Percentiles rank a stretch among this genome's conserved stretches.
These are phyloP conservation scores for Pandion haliaetus DNA, from an alignment of 2,113 vertebrate genomes.

Conservation along the genomic window DNA sequence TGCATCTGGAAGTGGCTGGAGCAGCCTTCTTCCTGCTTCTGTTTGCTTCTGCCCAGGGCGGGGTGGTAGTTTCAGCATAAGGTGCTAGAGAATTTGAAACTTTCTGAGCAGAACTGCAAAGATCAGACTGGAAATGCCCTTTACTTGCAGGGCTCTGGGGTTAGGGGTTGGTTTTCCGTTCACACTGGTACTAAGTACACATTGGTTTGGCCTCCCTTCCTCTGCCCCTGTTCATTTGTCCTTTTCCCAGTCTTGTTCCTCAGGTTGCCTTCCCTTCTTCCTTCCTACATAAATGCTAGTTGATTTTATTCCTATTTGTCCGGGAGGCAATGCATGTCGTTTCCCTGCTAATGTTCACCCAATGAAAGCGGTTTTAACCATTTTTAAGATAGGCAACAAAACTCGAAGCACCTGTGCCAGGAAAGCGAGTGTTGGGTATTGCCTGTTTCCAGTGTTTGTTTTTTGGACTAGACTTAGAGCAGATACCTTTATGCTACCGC, in stretches of 20 bases:
- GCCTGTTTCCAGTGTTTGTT: neutral
- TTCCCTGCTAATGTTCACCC: neutral
- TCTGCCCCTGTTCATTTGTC: neutral
- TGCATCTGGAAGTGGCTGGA: neutral
- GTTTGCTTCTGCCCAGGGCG: neutral
- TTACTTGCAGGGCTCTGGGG: neutral
- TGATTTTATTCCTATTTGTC: neutral
- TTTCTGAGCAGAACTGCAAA: neutral
- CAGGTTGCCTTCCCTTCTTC: neutral
- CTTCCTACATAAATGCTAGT: neutral
- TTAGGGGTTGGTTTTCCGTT: neutral
- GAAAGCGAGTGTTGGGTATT: neutral
- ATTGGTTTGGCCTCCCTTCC: neutral
- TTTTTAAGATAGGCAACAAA: neutral
- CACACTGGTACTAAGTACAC: accelerated
- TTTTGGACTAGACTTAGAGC: conserved; percentile 11
- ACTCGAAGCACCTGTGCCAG: neutral
- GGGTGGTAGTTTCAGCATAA: neutral
- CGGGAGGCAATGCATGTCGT: neutral
- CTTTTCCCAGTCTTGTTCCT: neutral
- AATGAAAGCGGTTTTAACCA: neutral
- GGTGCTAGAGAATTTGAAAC: neutral
- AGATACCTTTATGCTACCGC: neutral
- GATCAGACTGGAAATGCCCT: neutral
- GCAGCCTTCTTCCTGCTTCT: neutral